Base-by-base conservation (phyloP, 2,888 invertebrate species). In the Steinernema hermaphroditum region DNA sequence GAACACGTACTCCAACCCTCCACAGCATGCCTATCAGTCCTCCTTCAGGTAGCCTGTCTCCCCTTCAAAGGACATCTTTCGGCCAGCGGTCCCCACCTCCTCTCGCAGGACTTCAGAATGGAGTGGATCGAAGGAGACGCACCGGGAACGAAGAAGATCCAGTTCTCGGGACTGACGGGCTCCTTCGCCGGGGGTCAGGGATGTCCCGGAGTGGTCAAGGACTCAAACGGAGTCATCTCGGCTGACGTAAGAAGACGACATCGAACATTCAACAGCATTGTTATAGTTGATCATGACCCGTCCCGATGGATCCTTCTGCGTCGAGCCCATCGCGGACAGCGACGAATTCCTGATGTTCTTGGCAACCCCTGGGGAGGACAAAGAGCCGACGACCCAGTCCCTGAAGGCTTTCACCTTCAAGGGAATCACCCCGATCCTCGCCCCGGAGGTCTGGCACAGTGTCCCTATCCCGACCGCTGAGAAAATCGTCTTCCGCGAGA, bases 61-160 rank as follows among this genome's bases (percentile, higher is more conserved):
- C 54, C 54, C 16, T 54, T 54, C 54, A 54, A 54, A 2, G 54
- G 54, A 6, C 54, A 54, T 22, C 14, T 4, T 8, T 27, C 27
- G 6, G 19, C 54, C 24, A 54, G 19, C 24, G 27, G 54, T 22
- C 12, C 27, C 19, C 27, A 12, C 24, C 54, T 54, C 41, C 74
- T 77, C 24, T 22, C 70, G 19, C 77, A 77, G 43, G 75, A 76
- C n/a, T 81, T 81, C 73, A 74, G 75, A 0, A 81, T 81, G 81
- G 74, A 78, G 37, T 81, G 81, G 81, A 75, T 77, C 19, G 74
- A 75, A 32, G 71, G 74, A 43, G 80, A 75, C 70, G 54, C 27
- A 4, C 27, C 54, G 6, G 73, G 74, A n/a, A 76, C 74, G n/a
- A 76, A 70, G 50, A 78, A 80, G 57, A 78, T 82, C n/a, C 76